A percentile compares a stretch with the other conserved stretches of the same genome.
Conservation (phyloP, 1,140 invertebrate species). For the Antheraea mylitta region DNA sequence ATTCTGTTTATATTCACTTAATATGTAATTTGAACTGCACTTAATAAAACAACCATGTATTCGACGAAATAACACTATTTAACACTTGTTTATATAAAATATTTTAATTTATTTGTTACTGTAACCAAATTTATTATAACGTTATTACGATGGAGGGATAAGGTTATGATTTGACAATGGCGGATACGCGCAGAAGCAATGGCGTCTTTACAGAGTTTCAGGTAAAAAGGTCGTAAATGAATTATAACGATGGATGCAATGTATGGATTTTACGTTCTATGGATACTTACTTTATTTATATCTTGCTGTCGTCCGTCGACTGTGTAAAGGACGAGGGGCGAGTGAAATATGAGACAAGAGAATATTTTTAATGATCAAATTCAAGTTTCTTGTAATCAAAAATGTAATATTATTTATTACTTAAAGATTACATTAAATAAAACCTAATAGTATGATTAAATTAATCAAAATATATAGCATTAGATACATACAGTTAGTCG, state of each 20-base stretch:
- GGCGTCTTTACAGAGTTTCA: conserved; percentile 38
- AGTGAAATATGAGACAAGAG: background rate
- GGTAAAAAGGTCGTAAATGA: conserved; percentile 47
- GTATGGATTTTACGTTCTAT: conserved; percentile 36
- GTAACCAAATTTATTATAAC: conserved; percentile 6
- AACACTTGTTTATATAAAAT: background rate
- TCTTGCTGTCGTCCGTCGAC: background rate
- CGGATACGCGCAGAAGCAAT: conserved; percentile 56
- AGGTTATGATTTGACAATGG: conserved; percentile 42
- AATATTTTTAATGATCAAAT: too few species aligned
- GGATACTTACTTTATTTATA: background rate
- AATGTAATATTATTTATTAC: too few species aligned
- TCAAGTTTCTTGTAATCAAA: too few species aligned
- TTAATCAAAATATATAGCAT: too few species aligned
- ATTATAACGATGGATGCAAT: conserved; percentile 18
- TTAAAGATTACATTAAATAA: too few species aligned
- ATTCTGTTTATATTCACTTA: conserved; percentile 17
- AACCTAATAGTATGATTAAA: too few species aligned
- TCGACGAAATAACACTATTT: background rate
- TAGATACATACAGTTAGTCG: too few species aligned
- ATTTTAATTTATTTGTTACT: background rate
- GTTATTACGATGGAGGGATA: background rate
- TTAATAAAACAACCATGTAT: background rate
- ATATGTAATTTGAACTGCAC: conserved; percentile 3
- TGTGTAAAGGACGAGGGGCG: background rate